Conservation (phyloP, 2,888 invertebrate species). For the Chrysolina oricalcia region DNA sequence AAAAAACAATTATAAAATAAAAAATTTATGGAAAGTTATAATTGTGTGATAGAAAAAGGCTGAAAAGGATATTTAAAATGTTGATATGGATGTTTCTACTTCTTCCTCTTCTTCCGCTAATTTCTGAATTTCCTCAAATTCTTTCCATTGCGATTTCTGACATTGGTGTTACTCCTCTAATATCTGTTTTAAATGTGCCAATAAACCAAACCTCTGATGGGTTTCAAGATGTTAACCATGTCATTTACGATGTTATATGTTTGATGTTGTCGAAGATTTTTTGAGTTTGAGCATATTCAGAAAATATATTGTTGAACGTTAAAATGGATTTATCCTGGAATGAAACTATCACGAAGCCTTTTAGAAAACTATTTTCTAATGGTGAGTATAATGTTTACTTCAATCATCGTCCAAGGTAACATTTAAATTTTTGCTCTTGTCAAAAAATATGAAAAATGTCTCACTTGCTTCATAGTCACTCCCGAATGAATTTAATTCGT, state of each 20-base stretch:
- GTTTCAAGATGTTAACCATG: slow-evolving; percentile 23
- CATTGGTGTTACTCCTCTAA: slow-evolving; percentile 31
- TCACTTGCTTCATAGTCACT: background rate
- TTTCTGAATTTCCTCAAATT: slow-evolving; percentile 54
- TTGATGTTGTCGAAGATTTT: slow-evolving; percentile 47
- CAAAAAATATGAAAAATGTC: background rate
- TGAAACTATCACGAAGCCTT: slow-evolving; percentile 32
- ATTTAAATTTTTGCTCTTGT: background rate
- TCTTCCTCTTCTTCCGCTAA: slow-evolving; percentile 31
- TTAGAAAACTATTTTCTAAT: slow-evolving; percentile 35
- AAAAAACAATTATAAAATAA: slow-evolving; percentile 42
- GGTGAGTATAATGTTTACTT: slow-evolving; percentile 29
- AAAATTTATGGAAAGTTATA: slow-evolving; percentile 48
- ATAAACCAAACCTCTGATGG: slow-evolving; percentile 4
- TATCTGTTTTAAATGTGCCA: slow-evolving; percentile 22
- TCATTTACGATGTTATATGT: slow-evolving; percentile 38
- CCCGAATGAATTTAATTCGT: too few relatives aligned
- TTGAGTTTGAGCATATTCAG: slow-evolving; percentile 52
- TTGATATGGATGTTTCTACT: slow-evolving; percentile 47
- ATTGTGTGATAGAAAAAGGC: slow-evolving; percentile 54
- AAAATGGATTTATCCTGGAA: slow-evolving; percentile 32
- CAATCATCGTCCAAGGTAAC: background rate
- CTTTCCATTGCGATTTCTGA: slow-evolving; percentile 38
- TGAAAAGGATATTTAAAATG: slow-evolving; percentile 48
- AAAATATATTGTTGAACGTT: slow-evolving; percentile 36